These are phyloP conservation scores for Ivindomyrus marchei DNA, from an alignment of 2,113 vertebrate genomes.

Conservation along the genomic window DNA sequence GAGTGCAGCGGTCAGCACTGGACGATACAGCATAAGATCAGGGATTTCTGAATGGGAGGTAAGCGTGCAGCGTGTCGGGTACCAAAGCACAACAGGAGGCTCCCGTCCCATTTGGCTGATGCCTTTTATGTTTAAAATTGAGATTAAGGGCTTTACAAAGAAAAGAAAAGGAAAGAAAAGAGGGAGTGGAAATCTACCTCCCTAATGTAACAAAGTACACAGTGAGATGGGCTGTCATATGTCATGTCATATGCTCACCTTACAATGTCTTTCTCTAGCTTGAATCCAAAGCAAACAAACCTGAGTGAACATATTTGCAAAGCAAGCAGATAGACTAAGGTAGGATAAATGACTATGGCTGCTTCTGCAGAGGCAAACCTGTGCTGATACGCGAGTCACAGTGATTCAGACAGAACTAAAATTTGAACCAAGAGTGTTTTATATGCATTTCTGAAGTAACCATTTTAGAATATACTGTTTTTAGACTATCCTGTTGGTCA, in stretches of 20 bases:
- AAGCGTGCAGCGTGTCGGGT: neutral
- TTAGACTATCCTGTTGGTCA: neutral
- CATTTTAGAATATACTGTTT: neutral
- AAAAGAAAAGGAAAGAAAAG: neutral
- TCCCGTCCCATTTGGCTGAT: neutral
- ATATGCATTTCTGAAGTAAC: neutral
- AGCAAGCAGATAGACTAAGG: neutral
- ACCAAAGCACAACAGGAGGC: neutral
- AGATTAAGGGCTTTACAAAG: neutral
- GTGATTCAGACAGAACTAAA: neutral
- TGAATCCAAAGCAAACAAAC: neutral
- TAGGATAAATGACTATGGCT: neutral
- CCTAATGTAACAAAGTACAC: neutral
- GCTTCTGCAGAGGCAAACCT: neutral
- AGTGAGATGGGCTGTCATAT: neutral
- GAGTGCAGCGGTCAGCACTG: slow-evolving; percentile 55
- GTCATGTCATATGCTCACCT: neutral
- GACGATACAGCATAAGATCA: slow-evolving; percentile 49
- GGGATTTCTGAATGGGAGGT: slow-evolving; percentile 32
- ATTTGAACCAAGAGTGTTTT: neutral
- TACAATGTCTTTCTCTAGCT: neutral
- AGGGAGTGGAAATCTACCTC: neutral
- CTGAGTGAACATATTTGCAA: neutral
- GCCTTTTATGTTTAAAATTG: neutral
- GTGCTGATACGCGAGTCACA: neutral